Conservation (phyloP, 1,140 invertebrate species). For the Bilobella aurantiaca region DNA sequence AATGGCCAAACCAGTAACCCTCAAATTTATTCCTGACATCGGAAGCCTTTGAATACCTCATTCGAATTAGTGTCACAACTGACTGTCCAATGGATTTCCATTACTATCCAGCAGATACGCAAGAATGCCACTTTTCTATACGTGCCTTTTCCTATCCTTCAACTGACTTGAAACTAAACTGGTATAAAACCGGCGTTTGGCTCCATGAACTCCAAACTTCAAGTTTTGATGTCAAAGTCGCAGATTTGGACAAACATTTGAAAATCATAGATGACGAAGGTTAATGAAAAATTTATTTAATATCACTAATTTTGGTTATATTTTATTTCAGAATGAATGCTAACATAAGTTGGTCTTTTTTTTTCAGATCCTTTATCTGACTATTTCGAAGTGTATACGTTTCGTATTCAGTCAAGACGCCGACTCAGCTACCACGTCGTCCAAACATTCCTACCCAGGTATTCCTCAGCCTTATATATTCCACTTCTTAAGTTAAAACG, state of each 20-base stretch:
- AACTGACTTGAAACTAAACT: conserved; percentile 1
- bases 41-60: conserved; percentile 15
- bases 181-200: conserved; percentile 1
- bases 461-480: not conserved
- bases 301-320: not conserved
- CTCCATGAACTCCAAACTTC: not conserved
- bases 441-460: not conserved
- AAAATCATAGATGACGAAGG: conserved; percentile 1
- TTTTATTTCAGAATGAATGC: too few relatives aligned
- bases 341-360: not conserved
- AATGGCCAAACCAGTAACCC: conserved; percentile 17
- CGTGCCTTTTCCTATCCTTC: not conserved
- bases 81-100: conserved; percentile 12
- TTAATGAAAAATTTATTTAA: not conserved
- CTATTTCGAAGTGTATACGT: not conserved
- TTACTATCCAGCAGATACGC: conserved; percentile 2
- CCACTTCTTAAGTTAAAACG: too few relatives aligned
- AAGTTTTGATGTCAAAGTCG: conserved; percentile 9
- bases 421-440: not conserved
- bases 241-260: not conserved
- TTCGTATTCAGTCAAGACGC: not conserved
- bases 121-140: not conserved
- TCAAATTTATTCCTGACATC: conserved; percentile 14
- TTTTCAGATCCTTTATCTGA: not conserved
- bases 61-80: not conserved